phyloP scores from a whole-genome alignment of 2,113 vertebrate genomes.

The Xiphophorus hellerii region DNA sequence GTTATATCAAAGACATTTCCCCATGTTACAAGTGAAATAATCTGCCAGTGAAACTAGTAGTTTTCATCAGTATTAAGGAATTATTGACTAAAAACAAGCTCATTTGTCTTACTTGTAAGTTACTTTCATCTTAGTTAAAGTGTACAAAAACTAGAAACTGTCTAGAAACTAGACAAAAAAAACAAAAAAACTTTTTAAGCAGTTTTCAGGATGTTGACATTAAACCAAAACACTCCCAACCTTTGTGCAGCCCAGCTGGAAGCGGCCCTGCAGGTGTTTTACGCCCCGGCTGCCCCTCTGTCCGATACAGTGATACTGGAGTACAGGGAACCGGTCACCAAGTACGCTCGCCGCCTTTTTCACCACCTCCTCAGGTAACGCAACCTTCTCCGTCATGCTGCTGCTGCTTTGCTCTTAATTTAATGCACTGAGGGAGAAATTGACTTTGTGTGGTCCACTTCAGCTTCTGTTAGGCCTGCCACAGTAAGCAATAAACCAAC shows the following conservation, averaged over 20 bases:
- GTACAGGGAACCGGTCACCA: slow-evolving; percentile 90
- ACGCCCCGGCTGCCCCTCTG: slow-evolving; percentile 86
- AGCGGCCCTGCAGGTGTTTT: slow-evolving; percentile 92
- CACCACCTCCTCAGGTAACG: slow-evolving; percentile 97
- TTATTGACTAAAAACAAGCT: too few relatives aligned
- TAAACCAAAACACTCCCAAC: neutral
- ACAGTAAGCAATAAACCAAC: too few relatives aligned
- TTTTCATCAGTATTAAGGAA: too few relatives aligned
- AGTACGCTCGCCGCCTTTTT: slow-evolving; percentile 94
- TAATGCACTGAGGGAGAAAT: slow-evolving; percentile 19
- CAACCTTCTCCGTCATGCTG: slow-evolving; percentile 15
- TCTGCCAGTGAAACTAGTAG: too few relatives aligned
- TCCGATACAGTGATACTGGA: slow-evolving; percentile 87
- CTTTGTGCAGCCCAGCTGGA: slow-evolving; percentile 88
- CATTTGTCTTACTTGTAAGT: too few relatives aligned
- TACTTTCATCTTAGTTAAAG: too few relatives aligned
- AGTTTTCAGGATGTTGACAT: neutral
- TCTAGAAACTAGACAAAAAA: too few relatives aligned
- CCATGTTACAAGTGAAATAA: too few relatives aligned
- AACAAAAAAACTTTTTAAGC: too few relatives aligned
- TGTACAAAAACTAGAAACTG: too few relatives aligned
- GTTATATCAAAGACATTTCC: too few relatives aligned
- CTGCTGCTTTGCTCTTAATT: slow-evolving; percentile 26
- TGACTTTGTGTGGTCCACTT: slow-evolving; percentile 11
- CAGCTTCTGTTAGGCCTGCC: neutral